Percentiles rank a stretch among this genome's conserved stretches.
Evolutionary conservation across 1,140 invertebrate genomes (phyloP).

Genomic region (Hyles euphorbiae): DNA sequence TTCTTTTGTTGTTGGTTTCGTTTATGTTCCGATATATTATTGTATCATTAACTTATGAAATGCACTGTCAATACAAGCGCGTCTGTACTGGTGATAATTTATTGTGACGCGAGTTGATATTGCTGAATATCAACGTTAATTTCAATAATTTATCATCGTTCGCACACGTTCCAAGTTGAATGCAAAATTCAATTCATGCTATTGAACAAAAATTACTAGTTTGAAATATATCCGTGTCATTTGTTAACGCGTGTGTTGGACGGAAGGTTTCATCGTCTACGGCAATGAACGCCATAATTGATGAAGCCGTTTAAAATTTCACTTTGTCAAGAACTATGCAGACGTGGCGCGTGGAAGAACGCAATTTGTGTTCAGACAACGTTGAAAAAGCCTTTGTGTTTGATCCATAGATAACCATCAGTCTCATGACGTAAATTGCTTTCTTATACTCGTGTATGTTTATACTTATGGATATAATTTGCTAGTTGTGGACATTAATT

Average conservation of each 20-base stretch:
- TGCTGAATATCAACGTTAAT: neutral
- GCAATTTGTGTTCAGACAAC: too few relatives aligned
- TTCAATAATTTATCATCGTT: conserved; percentile 3
- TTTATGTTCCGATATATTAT: neutral
- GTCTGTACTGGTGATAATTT: neutral
- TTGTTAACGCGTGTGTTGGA: conserved; percentile 3
- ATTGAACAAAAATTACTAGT: neutral
- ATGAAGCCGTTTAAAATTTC: conserved; percentile 5
- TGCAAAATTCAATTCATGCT: neutral
- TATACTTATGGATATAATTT: too few relatives aligned
- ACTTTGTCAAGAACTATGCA: neutral
- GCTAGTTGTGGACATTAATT: too few relatives aligned
- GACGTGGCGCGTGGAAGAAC: conserved; percentile 1
- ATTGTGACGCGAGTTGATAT: neutral
- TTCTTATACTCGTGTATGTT: too few relatives aligned
- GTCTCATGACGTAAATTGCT: too few relatives aligned
- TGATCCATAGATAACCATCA: neutral
- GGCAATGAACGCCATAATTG: conserved; percentile 5
- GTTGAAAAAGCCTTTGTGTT: too few relatives aligned
- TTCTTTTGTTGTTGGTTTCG: too few relatives aligned
- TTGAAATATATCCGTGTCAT: conserved; percentile 1
- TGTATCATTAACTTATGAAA: neutral
- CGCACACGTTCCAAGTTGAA: neutral
- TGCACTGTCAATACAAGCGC: neutral
- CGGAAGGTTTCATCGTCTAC: neutral